Base-by-base conservation (phyloP, 1,140 invertebrate genomes). In the Atta cephalotes region DNA sequence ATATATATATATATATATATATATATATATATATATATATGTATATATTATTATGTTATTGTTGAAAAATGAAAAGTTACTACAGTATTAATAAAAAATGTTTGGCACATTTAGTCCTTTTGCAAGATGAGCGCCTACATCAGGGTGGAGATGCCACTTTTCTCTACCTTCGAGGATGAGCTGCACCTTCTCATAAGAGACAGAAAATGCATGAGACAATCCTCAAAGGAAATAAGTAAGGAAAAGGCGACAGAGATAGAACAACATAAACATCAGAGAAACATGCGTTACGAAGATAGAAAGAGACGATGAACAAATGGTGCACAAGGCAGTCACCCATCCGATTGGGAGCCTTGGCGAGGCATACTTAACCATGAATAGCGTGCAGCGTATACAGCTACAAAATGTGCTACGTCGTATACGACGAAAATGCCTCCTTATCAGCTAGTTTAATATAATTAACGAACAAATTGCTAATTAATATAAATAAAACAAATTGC, bases 101-200 rank as follows among this genome's bases (percentile, higher is more conserved):
- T 89, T 89, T 53, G 77, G 62, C 68, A 77, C 0, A 3, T 51
- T 21, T 60, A 53, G 56, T 71, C 62, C 62, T 71, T 39, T 35
- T 7, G 16, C 14, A 25, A 1, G 53, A 39, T 56, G n/a, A 28
- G 12, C 63, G 12, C 63, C 51, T 66, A 60, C n/a, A 56, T 45
- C 35, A 45, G 58, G 60, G 71, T 85, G 81, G 81, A 85, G 25
- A 14, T 77, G 81, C 76, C 51, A 79, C 39, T 49, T 80, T 85
- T 18, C 31, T 89, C 35, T 89, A 14, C 87, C 88, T 87, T 88
- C 63, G 39, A 14, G 60, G n/a, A 14, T 25, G 49, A 86, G 89
- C 65, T 72, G 70, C 82, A 39, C 3, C 14, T 70, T 58, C 60
- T 31, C 2, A 10, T 45, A 21, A 31, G 9, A 31, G 5, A 3